phyloP scores from a whole-genome alignment of 1,140 invertebrate species.

The Cylas formicarius region DNA sequence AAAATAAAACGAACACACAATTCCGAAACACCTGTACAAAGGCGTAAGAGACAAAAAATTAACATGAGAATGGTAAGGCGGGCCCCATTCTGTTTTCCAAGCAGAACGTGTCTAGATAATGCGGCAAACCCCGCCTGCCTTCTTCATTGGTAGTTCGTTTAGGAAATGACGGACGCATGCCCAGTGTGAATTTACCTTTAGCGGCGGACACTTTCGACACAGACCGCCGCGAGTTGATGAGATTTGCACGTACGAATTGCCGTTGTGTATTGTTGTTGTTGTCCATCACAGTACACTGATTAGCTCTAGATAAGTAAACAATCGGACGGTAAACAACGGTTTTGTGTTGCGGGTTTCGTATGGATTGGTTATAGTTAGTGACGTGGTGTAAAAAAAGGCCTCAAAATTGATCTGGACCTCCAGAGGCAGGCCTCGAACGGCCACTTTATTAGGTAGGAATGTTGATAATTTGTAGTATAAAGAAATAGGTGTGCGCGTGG shows the following conservation, averaged over 20 bases:
- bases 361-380: slow-evolving; percentile 12
- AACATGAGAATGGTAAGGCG: slow-evolving; percentile 41
- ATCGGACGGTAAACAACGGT: slow-evolving; percentile 8
- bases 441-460: slow-evolving; percentile 43
- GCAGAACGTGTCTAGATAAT: slow-evolving; percentile 38
- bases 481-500: slow-evolving; percentile 19
- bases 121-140: slow-evolving; percentile 29
- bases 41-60: slow-evolving; percentile 42
- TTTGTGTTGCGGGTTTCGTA: slow-evolving; percentile 6
- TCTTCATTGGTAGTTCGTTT: slow-evolving; percentile 29
- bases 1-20: slow-evolving; percentile 31
- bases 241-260: slow-evolving; percentile 32
- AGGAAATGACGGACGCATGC: slow-evolving; percentile 29
- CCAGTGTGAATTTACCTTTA: slow-evolving; percentile 23
- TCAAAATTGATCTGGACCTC: slow-evolving; percentile 44
- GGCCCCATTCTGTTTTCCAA: slow-evolving; percentile 34
- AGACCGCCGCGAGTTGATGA: slow-evolving; percentile 34
- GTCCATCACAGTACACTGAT: slow-evolving; percentile 13
- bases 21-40: slow-evolving; percentile 43
- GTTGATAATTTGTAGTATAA: slow-evolving; percentile 22
- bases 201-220: slow-evolving; percentile 27
- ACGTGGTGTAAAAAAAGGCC: slow-evolving; percentile 28
- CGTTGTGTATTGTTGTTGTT: slow-evolving; percentile 24
- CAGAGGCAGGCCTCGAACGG: slow-evolving; percentile 41
- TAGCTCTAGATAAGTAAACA: slow-evolving; percentile 6